Percentiles rank a stretch among this genome's conserved stretches.
Evolutionary conservation across 2,797 vertebrate species (phyloP).

Genomic region (Enteromius radiatus): DNA sequence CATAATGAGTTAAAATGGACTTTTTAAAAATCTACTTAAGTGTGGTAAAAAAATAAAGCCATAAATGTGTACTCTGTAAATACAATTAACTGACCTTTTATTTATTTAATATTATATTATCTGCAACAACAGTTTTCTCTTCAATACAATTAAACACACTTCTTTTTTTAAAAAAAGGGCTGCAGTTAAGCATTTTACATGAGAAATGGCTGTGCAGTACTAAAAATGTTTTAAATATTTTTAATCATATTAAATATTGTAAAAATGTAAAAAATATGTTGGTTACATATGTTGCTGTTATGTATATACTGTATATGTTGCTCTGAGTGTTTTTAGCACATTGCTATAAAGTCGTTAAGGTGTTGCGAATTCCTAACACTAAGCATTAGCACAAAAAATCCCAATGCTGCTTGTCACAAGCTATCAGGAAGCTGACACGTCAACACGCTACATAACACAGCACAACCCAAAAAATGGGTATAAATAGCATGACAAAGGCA

Average conservation of each 20-base stretch:
- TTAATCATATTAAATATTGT: background rate
- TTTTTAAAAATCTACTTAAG: background rate
- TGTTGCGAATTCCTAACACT: background rate
- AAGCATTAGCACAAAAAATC: background rate
- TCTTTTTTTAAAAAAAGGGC: background rate
- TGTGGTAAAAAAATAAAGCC: background rate
- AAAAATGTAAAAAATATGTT: background rate
- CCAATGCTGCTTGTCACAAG: background rate
- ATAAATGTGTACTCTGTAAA: background rate
- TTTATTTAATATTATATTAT: background rate
- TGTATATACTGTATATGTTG: background rate
- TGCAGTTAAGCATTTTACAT: background rate
- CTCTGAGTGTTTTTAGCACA: background rate
- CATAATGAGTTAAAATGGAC: no score
- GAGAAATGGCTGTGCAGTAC: background rate
- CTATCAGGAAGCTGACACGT: background rate
- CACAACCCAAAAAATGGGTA: background rate
- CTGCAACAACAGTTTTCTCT: background rate
- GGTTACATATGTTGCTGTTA: no score
- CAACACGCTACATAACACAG: background rate
- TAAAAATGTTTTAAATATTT: background rate
- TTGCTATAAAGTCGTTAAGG: background rate
- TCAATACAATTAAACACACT: background rate
- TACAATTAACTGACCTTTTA: background rate
- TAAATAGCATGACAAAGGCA: constrained; percentile 1